Evolutionary conservation across 2,888 invertebrate genomes (phyloP), one percentile per base, ranked within the genome.

Genomic region (Mythimna vitellina): DNA sequence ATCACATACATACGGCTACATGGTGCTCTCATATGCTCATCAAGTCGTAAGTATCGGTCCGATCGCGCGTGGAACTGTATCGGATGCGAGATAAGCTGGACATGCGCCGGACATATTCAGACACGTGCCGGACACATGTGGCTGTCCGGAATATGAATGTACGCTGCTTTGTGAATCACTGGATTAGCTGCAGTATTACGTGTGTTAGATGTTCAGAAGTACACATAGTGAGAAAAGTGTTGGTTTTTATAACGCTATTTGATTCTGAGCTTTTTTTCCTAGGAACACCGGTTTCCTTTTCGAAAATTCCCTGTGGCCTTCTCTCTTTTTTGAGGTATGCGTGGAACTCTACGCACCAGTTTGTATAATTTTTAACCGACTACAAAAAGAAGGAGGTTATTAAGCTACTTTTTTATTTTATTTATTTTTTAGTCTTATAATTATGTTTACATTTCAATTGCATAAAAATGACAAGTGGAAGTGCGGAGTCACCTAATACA

Each of bases 71-170:
- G 65, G 66, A 68, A 75, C 76, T 66, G 77, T 76, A 76, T 81
- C 83, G 87, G 84, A 85, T 85, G 83, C 79, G 65, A 80, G 89
- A 89, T 89, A 88, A 89, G 83, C 79, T 78, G 71, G 79, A 78
- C 79, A 73, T 70, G 73, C 81, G 79, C 71, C 71, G 76, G 72
- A 73, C 71, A 64, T 25, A 54, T 8, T 7, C 56, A 38, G 63
- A 64, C 65, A 73, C 51, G 65, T 69, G 76, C 71, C 63, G 77
- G 79, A 84, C 85, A 80, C 72, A 73, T 79, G 81, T 65, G 81
- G 76, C 84, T 76, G 81, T 62, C 54, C 70, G 65, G 75, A 66
- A 77, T 80, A 77, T 76, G 80, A 70, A 81, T 73, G 78, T 72
- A 54, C 76, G n/a, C 10, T 14, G 81, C 79, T 82, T 83, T 83